Base-by-base conservation (phyloP, 92 coral and sea anemone species). In the Zoanthus sansibaricus region DNA sequence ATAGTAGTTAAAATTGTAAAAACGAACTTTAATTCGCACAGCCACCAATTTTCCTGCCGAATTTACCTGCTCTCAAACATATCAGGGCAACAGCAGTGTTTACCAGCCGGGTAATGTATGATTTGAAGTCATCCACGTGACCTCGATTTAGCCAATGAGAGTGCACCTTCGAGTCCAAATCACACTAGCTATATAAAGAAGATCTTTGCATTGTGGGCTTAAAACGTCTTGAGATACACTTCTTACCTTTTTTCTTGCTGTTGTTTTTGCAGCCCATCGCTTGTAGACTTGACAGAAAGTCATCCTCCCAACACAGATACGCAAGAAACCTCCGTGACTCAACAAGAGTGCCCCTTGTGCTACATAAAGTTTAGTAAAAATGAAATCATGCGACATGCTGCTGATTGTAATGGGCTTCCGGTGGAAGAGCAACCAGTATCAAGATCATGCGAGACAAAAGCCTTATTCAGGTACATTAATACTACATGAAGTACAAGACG, bases 261-360 rank as follows among this genome's bases (percentile, higher is more conserved):
- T 76, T 76, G 21, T 49, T 16, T 61, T 80, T 80, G 25, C 20
- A 80, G 85, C 13, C 56, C 85, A 6, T 66, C 85, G 46, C 44
- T 80, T 45, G 85, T 80, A 67, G 85, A 80, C 58, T 80, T 80
- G 75, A 80, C 75, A 46, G 75, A 66, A 66, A 55, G 7, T 46
- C 59, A 20, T 15, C 59, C 25, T n/a, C 58, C 15, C 6, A 15
- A 14, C 74, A 9, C 1, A 56, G 56, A 66, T 62, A 9, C 0
- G 15, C 62, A 5, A 46, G 48, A 12, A 21, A 11, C 82, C 66
- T 25, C 25, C 52, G 20, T 33, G 42, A 76, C 17, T 30, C 6
- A 80, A 55, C 85, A 20, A 1, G 85, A 80, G 17, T 80, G 85
- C 47, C 85, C 85, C 61, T n/a, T 80, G 56, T 80, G 85, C 73